Percentiles rank a stretch among this genome's conserved stretches.
phyloP scores from a whole-genome alignment of 2,113 vertebrate genomes.

The cat (Felis catus) region DNA sequence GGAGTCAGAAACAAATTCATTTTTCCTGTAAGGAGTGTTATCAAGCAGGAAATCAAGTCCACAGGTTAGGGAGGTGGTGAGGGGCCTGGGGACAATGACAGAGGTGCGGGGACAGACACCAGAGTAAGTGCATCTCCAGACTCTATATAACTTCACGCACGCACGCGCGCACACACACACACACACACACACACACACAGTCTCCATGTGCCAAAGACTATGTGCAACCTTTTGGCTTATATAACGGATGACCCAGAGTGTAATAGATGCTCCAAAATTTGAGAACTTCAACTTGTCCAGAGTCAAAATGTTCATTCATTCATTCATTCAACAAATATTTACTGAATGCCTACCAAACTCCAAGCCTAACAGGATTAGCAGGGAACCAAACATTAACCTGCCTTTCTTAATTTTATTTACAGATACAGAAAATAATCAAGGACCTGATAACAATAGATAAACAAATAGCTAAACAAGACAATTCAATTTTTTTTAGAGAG shows the following conservation, averaged over 20 bases:
- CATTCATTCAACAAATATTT: neutral
- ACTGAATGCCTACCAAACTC: neutral
- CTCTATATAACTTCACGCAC: neutral
- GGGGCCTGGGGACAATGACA: neutral
- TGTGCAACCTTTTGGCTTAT: neutral
- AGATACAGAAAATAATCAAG: neutral
- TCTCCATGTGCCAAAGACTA: neutral
- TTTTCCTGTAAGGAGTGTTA: constrained; percentile 56
- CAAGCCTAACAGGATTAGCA: neutral
- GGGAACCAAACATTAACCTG: neutral
- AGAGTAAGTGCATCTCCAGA: neutral
- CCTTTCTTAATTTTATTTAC: constrained; percentile 23
- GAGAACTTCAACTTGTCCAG: neutral
- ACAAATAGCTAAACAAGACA: neutral
- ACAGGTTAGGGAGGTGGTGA: constrained; percentile 1
- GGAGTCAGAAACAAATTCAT: constrained; percentile 69
- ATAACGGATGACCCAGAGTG: neutral
- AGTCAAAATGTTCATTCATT: neutral
- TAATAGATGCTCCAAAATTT: neutral
- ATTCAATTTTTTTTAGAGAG: neutral
- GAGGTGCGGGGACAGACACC: neutral
- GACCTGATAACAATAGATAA: neutral
- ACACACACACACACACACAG: neutral
- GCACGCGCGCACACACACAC: neutral
- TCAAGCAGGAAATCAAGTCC: constrained; percentile 60